Conservation (phyloP, 1,140 invertebrate genomes). For the Apis mellifera region DNA sequence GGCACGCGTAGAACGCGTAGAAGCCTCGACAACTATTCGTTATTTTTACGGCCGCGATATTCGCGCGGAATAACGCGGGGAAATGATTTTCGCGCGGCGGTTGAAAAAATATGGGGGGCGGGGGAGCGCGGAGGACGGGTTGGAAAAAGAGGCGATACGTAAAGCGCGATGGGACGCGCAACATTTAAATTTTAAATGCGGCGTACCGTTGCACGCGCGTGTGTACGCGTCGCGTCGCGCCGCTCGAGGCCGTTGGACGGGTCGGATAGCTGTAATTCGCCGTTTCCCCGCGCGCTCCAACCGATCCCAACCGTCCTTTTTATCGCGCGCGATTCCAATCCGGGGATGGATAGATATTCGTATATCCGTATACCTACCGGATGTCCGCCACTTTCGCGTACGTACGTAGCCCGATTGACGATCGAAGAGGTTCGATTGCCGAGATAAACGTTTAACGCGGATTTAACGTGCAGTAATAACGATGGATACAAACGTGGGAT, state of each 20-base stretch:
- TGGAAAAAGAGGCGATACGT: slow-evolving; percentile 41
- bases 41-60: background rate
- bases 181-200: slow-evolving; percentile 70
- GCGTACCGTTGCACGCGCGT: slow-evolving; percentile 45
- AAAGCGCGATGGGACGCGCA: slow-evolving; percentile 51
- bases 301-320: slow-evolving; percentile 44
- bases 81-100: slow-evolving; percentile 6
- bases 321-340: slow-evolving; percentile 49
- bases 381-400: slow-evolving; percentile 5
- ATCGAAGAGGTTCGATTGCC: too few species aligned
- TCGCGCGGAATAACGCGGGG: background rate
- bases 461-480: too few species aligned
- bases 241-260: slow-evolving; percentile 18
- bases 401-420: background rate
- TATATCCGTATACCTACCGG: slow-evolving; percentile 3
- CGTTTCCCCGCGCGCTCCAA: slow-evolving; percentile 45
- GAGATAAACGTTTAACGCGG: too few species aligned
- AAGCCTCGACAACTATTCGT: background rate
- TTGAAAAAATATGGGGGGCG: background rate
- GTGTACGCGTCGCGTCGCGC: slow-evolving; percentile 35
- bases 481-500: too few species aligned
- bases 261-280: slow-evolving; percentile 69
- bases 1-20: background rate
- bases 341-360: slow-evolving; percentile 41
- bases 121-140: too few species aligned